Percentiles rank a stretch among this genome's conserved stretches.
Conservation (phyloP, 2,113 vertebrate genomes). For the Eurypyga helias region DNA sequence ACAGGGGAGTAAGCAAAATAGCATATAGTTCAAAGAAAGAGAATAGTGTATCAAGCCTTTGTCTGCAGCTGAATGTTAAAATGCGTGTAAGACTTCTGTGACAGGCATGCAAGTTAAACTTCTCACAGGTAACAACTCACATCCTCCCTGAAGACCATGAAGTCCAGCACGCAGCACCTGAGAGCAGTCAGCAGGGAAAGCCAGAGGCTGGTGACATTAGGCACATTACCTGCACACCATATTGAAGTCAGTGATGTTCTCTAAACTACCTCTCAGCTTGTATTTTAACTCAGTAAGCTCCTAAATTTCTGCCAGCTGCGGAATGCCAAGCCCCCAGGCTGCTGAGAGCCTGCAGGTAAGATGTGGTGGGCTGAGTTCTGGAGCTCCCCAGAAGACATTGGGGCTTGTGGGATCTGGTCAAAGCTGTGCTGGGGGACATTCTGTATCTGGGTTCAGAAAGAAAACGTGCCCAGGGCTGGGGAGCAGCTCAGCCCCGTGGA, state of each 20-base stretch:
- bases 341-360: background rate
- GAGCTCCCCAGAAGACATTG: background rate
- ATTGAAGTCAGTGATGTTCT: rapidly evolving
- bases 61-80: background rate
- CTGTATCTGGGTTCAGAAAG: too few species aligned
- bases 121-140: background rate
- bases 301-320: background rate
- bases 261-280: background rate
- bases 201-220: rapidly evolving
- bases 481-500: background rate
- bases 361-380: background rate
- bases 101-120: background rate
- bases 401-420: background rate
- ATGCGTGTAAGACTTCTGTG: rapidly evolving
- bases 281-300: background rate
- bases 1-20: background rate
- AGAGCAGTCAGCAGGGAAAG: background rate
- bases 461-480: rapidly evolving
- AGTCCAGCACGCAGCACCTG: background rate
- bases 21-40: background rate
- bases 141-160: background rate
- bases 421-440: background rate
- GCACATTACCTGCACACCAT: background rate
- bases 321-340: background rate
- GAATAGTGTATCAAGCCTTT: background rate